Evolutionary conservation across 2,888 invertebrate species (phyloP).

Genomic region (Sarcophaga carnaria): DNA sequence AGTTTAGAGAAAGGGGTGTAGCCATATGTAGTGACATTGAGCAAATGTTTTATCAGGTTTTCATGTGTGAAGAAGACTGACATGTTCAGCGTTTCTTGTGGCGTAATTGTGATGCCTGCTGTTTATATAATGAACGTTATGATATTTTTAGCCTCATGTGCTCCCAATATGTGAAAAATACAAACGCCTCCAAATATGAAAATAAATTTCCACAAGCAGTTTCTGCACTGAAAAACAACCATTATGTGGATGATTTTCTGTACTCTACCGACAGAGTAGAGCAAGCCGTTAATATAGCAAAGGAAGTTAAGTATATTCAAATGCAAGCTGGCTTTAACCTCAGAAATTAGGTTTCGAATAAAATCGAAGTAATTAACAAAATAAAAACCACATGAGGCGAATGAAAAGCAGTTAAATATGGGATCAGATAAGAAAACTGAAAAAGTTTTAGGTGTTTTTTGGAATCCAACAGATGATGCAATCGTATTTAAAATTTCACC

Average conservation of each 20-base stretch:
- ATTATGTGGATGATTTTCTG: constrained; percentile 74
- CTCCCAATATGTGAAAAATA: constrained; percentile 50
- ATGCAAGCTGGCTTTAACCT: constrained; percentile 62
- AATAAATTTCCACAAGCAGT: constrained; percentile 22
- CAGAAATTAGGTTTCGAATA: constrained; percentile 72
- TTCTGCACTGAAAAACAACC: constrained; percentile 24
- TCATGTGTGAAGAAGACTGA: constrained; percentile 29
- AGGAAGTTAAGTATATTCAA: constrained; percentile 56
- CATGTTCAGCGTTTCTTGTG: constrained; percentile 21
- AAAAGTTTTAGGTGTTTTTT: constrained; percentile 55
- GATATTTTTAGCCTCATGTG: constrained; percentile 36
- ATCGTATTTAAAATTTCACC: constrained; percentile 49
- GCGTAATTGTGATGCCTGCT: neutral
- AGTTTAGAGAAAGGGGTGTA: constrained; percentile 74
- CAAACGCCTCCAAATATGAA: constrained; percentile 34
- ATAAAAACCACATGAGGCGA: neutral
- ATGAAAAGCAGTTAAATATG: constrained; percentile 22
- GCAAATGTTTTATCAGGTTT: neutral
- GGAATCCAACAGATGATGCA: constrained; percentile 42
- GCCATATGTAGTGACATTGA: neutral
- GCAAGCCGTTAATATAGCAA: constrained; percentile 30
- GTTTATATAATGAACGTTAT: constrained; percentile 30
- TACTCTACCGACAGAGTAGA: constrained; percentile 71
- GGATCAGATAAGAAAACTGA: constrained; percentile 21
- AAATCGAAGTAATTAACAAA: constrained; percentile 30